Conservation (phyloP, 2,888 invertebrate genomes). For the Agrotis exclamationis region DNA sequence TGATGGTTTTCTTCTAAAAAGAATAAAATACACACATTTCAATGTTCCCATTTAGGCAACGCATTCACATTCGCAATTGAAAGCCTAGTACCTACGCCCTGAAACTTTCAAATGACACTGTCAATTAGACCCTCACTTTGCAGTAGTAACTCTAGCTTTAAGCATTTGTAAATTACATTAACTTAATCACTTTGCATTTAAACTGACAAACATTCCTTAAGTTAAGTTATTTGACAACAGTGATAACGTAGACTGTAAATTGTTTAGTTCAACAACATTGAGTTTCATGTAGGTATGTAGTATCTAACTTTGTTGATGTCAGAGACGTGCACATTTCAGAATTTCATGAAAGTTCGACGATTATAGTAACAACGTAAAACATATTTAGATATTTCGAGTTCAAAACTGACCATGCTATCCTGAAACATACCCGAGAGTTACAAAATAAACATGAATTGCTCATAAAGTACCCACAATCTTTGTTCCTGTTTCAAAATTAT, state of each 20-base stretch:
- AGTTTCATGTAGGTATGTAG: slow-evolving; percentile 16
- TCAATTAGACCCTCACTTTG: slow-evolving; percentile 31
- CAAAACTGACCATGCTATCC: background rate
- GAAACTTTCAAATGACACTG: slow-evolving; percentile 23
- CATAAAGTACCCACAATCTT: slow-evolving; percentile 45
- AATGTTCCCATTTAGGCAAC: too few relatives aligned
- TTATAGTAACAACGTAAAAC: background rate
- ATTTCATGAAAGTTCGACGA: slow-evolving; percentile 7
- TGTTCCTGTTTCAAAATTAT: slow-evolving; percentile 65
- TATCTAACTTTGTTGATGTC: slow-evolving; percentile 8
- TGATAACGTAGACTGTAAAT: slow-evolving; percentile 3
- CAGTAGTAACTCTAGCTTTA: slow-evolving; percentile 19
- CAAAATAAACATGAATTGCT: slow-evolving; percentile 35
- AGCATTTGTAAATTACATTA: slow-evolving; percentile 39
- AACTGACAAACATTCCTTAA: slow-evolving; percentile 28
- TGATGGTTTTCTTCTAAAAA: too few relatives aligned
- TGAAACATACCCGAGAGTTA: slow-evolving; percentile 3
- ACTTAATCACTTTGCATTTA: slow-evolving; percentile 11
- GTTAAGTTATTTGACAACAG: slow-evolving; percentile 29
- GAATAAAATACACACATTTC: too few relatives aligned
- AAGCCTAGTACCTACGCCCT: background rate
- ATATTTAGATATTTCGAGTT: background rate
- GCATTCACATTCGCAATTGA: background rate
- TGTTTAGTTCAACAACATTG: slow-evolving; percentile 13
- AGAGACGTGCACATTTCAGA: background rate